phyloP scores from a whole-genome alignment of 2,797 vertebrate species.

The Cynopterus sphinx region DNA sequence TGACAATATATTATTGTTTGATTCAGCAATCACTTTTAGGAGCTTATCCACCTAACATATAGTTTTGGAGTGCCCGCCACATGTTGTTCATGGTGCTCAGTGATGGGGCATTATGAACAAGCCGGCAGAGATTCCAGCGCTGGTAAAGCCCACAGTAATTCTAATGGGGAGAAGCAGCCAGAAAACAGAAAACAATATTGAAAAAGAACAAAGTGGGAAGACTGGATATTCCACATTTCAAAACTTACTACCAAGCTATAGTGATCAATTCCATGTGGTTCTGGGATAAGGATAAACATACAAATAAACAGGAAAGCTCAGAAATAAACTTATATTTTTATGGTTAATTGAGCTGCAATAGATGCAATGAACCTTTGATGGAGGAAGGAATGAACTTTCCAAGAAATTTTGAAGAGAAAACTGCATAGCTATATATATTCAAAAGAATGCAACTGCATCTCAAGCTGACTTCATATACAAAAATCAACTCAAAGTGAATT shows the following conservation, averaged over 20 bases:
- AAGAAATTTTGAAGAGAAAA: neutral
- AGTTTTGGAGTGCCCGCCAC: neutral
- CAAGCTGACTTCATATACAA: neutral
- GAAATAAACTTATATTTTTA: neutral
- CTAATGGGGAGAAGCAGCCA: neutral
- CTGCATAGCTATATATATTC: neutral
- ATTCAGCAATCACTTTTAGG: neutral
- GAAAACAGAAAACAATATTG: neutral
- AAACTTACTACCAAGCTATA: neutral
- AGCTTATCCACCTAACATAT: neutral
- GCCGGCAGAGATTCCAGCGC: neutral
- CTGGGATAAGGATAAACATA: neutral
- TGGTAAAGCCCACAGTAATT: neutral
- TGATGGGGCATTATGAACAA: neutral
- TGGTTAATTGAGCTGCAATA: neutral
- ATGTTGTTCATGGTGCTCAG: no score
- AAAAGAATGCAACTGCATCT: neutral
- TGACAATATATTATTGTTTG: neutral
- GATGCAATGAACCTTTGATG: neutral
- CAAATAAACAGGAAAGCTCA: neutral
- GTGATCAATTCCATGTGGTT: no score
- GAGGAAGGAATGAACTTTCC: neutral
- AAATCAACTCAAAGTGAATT: neutral
- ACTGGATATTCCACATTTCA: neutral
- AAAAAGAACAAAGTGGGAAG: neutral